Evolutionary conservation across 2,888 invertebrate species (phyloP).

Genomic region (Dilophus febrilis): DNA sequence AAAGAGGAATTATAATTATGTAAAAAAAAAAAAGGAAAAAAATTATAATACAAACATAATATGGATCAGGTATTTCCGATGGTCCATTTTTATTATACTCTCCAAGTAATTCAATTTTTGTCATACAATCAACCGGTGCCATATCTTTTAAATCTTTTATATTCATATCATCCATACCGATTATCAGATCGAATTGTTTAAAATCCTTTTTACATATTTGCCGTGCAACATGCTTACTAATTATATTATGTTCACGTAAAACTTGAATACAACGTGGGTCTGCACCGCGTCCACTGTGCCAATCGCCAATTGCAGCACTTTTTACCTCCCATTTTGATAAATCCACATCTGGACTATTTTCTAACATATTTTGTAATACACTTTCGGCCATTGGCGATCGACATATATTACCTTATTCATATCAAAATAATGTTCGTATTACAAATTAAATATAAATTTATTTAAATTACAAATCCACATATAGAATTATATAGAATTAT

Average conservation of each 20-base stretch:
- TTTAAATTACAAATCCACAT: too few relatives aligned
- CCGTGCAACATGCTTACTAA: conserved; percentile 45
- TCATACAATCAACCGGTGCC: conserved; percentile 44
- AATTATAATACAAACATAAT: conserved; percentile 49
- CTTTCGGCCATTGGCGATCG: conserved; percentile 91
- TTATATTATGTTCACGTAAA: conserved; percentile 40
- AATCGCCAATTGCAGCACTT: conserved; percentile 72
- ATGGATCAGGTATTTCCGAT: conserved; percentile 74
- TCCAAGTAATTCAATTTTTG: conserved; percentile 67
- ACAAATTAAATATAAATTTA: too few relatives aligned
- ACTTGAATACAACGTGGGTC: conserved; percentile 44
- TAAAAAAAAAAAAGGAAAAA: neutral
- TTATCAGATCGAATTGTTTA: conserved; percentile 66
- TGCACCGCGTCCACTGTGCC: conserved; percentile 67
- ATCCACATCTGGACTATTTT: conserved; percentile 23
- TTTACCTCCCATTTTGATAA: conserved; percentile 57
- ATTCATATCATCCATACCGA: conserved; percentile 89
- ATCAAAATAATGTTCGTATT: too few relatives aligned
- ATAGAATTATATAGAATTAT: too few relatives aligned
- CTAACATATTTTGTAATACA: conserved; percentile 40
- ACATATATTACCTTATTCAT: conserved; percentile 93
- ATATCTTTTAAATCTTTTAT: conserved; percentile 47
- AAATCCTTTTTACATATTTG: conserved; percentile 53
- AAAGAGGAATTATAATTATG: neutral
- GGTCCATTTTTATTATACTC: conserved; percentile 59